A percentile compares a stretch with the other conserved stretches of the same genome.
phyloP scores from a whole-genome alignment of 2,888 invertebrate species.

The Tineola bisselliella region DNA sequence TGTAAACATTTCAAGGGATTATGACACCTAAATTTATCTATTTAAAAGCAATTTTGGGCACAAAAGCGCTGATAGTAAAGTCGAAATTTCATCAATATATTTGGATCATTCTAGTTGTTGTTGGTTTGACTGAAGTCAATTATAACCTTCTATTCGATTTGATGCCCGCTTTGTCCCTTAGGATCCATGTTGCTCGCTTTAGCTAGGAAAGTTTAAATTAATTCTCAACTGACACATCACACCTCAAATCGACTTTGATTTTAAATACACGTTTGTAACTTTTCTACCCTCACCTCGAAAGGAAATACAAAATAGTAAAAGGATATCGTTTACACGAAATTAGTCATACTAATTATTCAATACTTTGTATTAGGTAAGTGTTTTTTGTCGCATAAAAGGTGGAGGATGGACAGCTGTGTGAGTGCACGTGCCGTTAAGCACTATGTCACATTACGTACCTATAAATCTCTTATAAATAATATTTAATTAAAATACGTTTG shows the following conservation, averaged over 20 bases:
- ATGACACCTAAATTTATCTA: constrained; percentile 20
- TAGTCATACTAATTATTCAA: not conserved
- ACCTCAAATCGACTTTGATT: constrained; percentile 43
- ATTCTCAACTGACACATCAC: constrained; percentile 59
- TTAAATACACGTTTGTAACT: constrained; percentile 27
- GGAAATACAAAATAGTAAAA: not conserved
- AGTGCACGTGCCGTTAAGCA: constrained; percentile 33
- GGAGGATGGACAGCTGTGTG: constrained; percentile 15
- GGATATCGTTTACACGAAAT: constrained; percentile 1
- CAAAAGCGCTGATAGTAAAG: constrained; percentile 25
- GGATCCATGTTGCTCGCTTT: constrained; percentile 49
- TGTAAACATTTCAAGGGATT: constrained; percentile 27
- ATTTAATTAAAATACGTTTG: too few species aligned
- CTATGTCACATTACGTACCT: constrained; percentile 35
- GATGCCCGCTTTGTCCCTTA: constrained; percentile 52
- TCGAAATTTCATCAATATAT: constrained; percentile 35
- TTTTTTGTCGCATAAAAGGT: not conserved
- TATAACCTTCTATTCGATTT: constrained; percentile 63
- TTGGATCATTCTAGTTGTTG: constrained; percentile 35
- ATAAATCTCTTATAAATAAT: too few species aligned
- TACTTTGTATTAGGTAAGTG: not conserved
- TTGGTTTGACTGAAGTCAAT: constrained; percentile 49
- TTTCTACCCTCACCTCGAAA: not conserved
- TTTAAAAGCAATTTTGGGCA: constrained; percentile 20
- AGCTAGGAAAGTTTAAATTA: constrained; percentile 61